A percentile compares a stretch with the other conserved stretches of the same genome.
These are phyloP conservation scores for Drosophila kikkawai DNA, from an alignment of 1,140 invertebrate species.

Conservation along the genomic window DNA sequence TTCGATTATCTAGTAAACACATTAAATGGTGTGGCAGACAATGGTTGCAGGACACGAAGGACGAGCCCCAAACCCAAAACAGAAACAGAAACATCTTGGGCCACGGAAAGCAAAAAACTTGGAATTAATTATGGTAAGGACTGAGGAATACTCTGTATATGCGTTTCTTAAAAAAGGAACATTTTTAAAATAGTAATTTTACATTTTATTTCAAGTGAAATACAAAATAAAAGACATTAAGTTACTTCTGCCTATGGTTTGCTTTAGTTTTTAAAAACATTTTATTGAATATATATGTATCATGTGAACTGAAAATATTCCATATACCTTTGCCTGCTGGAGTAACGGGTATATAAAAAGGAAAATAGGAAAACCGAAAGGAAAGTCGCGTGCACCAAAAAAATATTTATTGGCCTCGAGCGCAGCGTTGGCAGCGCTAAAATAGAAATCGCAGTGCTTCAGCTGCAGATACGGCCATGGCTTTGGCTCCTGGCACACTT, in stretches of 20 bases:
- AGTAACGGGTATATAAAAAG: conserved; percentile 8
- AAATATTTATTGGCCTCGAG: conserved; percentile 76
- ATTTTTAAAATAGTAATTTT: background rate
- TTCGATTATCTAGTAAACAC: conserved; percentile 82
- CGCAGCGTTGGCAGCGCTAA: conserved; percentile 62
- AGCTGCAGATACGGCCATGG: conserved; percentile 23
- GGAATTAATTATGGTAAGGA: background rate
- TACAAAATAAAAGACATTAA: too few relatives aligned
- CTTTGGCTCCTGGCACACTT: conserved; percentile 11
- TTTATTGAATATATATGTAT: background rate
- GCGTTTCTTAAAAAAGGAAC: background rate
- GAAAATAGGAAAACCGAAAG: conserved; percentile 5
- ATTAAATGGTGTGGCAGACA: conserved; percentile 80
- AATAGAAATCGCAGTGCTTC: conserved; percentile 72
- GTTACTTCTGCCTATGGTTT: too few relatives aligned
- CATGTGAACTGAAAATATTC: background rate
- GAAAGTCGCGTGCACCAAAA: conserved; percentile 69
- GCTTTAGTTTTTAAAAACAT: background rate
- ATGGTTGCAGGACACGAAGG: conserved; percentile 41
- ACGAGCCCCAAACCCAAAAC: conserved; percentile 2
- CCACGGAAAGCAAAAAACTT: background rate
- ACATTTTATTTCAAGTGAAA: background rate
- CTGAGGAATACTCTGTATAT: background rate
- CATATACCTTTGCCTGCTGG: background rate
- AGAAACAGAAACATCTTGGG: conserved; percentile 37